phyloP scores from a whole-genome alignment of 2,888 invertebrate genomes.

The Anthrax anthrax region DNA sequence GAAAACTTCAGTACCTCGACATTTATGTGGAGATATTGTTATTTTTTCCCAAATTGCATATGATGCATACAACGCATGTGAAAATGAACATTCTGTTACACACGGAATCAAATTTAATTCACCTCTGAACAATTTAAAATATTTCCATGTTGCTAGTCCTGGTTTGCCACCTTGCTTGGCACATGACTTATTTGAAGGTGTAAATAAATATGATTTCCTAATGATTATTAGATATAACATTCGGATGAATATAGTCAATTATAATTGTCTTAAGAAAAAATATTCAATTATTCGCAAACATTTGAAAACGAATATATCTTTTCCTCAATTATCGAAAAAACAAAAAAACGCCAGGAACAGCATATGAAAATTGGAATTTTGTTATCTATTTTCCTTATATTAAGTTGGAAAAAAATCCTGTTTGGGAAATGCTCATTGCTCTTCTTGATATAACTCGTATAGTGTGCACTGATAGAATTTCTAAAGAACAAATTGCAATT shows the following conservation, averaged over 20 bases:
- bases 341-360: constrained; percentile 8
- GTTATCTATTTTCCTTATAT: constrained; percentile 8
- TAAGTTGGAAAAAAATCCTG: constrained; percentile 3
- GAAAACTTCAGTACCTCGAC: no score
- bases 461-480: constrained; percentile 8
- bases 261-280: constrained; percentile 5
- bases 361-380: constrained; percentile 9
- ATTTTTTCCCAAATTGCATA: background rate
- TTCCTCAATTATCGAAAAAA: constrained; percentile 2
- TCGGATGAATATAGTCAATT: constrained; percentile 3
- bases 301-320: constrained; percentile 7
- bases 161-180: constrained; percentile 7
- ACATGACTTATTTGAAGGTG: constrained; percentile 1
- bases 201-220: background rate
- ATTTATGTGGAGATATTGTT: background rate
- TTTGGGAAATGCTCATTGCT: constrained; percentile 8
- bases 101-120: constrained; percentile 3
- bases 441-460: constrained; percentile 8
- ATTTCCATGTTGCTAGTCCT: constrained; percentile 4
- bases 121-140: constrained; percentile 1
- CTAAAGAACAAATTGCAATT: constrained; percentile 4
- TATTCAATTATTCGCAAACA: constrained; percentile 5
- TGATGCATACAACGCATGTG: background rate
- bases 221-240: background rate
- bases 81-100: background rate